Evolutionary conservation across 2,888 invertebrate species (phyloP).

Genomic region (Holacanthella duospinosa): DNA sequence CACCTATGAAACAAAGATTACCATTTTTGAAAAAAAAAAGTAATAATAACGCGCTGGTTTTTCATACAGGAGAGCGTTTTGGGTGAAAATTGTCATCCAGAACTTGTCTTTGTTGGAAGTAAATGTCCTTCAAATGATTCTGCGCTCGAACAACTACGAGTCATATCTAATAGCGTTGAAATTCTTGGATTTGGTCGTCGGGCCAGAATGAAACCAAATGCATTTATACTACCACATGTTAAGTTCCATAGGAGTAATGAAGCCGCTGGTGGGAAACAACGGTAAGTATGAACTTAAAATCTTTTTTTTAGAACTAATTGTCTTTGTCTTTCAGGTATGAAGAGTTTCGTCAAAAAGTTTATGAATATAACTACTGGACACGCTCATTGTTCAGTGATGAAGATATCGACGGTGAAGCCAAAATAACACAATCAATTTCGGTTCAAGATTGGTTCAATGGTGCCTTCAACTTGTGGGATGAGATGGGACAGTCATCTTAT

Average conservation of each 20-base stretch:
- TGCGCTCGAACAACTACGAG: background rate
- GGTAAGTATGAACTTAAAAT: background rate
- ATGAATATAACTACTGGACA: slow-evolving; percentile 24
- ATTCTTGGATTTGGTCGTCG: slow-evolving; percentile 16
- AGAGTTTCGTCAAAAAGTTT: slow-evolving; percentile 21
- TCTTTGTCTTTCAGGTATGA: slow-evolving; percentile 18
- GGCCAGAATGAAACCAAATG: slow-evolving; percentile 23
- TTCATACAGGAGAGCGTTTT: slow-evolving; percentile 26
- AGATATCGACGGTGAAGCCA: background rate
- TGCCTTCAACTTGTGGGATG: slow-evolving; percentile 25
- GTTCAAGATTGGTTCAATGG: slow-evolving; percentile 28
- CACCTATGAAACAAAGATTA: background rate
- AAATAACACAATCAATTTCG: slow-evolving; percentile 19
- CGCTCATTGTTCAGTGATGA: slow-evolving; percentile 27
- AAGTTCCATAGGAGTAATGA: background rate
- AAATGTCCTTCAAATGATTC: slow-evolving; percentile 9
- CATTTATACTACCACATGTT: slow-evolving; percentile 24
- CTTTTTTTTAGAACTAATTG: background rate
- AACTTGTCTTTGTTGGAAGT: slow-evolving; percentile 31
- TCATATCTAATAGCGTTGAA: background rate
- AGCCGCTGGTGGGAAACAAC: background rate
- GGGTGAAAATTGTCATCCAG: slow-evolving; percentile 29
- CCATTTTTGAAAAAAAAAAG: background rate
- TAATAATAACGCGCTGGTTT: background rate
- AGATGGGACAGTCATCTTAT: slow-evolving; percentile 22